Evolutionary conservation across 2,113 vertebrate species (phyloP).

Genomic region (Aythya baeri): DNA sequence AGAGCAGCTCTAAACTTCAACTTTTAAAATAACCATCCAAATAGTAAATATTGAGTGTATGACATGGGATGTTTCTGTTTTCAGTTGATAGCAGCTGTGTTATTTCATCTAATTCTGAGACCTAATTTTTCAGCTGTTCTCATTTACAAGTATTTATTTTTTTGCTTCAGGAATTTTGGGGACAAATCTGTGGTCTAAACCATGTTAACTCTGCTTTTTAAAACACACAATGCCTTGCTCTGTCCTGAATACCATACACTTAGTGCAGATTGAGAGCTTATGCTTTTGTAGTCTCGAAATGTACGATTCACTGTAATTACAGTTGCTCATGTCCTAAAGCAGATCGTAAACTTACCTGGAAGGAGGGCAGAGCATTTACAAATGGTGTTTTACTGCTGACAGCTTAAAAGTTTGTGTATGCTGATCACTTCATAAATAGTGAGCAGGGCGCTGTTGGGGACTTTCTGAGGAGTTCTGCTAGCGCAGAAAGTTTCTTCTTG

Average conservation of each 20-base stretch:
- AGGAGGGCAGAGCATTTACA: constrained; percentile 27
- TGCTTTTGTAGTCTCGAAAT: constrained; percentile 26
- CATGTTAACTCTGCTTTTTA: neutral
- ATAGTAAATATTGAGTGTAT: neutral
- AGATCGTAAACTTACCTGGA: constrained; percentile 50
- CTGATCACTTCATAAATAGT: constrained; percentile 53
- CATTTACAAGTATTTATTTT: neutral
- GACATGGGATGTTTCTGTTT: neutral
- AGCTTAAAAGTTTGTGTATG: constrained; percentile 58
- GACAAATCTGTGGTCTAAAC: neutral
- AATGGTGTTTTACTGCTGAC: constrained; percentile 50
- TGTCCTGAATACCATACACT: neutral
- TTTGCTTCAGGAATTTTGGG: neutral
- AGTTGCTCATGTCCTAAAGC: constrained; percentile 25
- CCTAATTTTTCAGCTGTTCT: neutral
- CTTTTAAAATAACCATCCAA: neutral
- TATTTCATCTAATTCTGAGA: neutral
- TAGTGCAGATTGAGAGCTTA: neutral
- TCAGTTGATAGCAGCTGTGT: neutral
- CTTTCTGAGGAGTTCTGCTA: neutral
- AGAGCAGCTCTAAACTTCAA: neutral
- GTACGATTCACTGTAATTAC: constrained; percentile 42
- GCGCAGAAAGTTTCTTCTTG: neutral
- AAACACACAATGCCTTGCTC: neutral
- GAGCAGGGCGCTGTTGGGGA: neutral